phyloP scores from a whole-genome alignment of 2,797 vertebrate genomes.

The Pempheris klunzingeri region DNA sequence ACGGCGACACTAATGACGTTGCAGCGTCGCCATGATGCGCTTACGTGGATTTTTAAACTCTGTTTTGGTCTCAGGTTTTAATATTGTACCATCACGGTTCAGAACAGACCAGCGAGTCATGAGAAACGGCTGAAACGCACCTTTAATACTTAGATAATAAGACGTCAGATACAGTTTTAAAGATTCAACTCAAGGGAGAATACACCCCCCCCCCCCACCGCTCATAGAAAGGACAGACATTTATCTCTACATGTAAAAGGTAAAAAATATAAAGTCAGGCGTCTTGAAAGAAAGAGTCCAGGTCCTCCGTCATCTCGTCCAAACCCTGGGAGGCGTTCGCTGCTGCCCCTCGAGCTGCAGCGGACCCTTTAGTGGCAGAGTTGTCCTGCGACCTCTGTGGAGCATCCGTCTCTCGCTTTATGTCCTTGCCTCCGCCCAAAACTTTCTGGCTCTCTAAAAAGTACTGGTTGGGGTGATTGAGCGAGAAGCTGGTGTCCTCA shows the following conservation, averaged over 20 bases:
- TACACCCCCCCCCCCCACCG: background rate
- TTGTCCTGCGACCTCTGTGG: conserved; percentile 75
- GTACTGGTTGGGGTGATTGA: conserved; percentile 98
- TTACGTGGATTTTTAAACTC: background rate
- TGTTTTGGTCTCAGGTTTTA: background rate
- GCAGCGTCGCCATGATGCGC: background rate
- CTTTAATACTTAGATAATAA: conserved; percentile 48
- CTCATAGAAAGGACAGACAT: background rate
- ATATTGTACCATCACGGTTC: background rate
- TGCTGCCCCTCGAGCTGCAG: conserved; percentile 46
- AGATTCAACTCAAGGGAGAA: background rate
- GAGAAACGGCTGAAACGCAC: background rate
- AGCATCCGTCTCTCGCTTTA: conserved; percentile 86
- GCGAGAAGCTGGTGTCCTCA: conserved; percentile 92
- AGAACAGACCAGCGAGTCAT: background rate
- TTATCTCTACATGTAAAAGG: conserved; percentile 10
- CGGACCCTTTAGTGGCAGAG: conserved; percentile 41
- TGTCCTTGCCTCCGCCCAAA: conserved; percentile 87
- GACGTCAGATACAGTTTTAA: conserved; percentile 5
- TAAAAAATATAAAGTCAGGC: conserved; percentile 38
- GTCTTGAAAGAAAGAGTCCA: conserved; percentile 90
- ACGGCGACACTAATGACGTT: background rate
- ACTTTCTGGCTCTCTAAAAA: conserved; percentile 94
- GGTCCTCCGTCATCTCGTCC: conserved; percentile 83
- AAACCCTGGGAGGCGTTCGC: conserved; percentile 64